Evolutionary conservation across 1,140 invertebrate species (phyloP).

Genomic region (Drosophila triauraria): DNA sequence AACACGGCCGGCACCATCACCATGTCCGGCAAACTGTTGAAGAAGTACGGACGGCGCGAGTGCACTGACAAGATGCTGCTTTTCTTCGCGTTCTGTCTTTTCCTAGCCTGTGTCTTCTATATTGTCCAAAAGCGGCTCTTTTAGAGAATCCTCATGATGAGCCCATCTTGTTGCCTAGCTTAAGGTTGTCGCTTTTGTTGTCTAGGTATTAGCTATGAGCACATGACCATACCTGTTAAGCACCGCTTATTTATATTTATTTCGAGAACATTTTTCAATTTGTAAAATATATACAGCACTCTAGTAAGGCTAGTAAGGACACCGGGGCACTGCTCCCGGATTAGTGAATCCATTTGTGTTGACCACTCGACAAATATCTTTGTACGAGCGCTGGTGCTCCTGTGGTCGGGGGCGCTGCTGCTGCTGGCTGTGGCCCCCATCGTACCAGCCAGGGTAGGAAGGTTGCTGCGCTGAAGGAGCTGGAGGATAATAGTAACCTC

Average conservation of each 20-base stretch:
- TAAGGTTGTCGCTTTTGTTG: conserved; percentile 13
- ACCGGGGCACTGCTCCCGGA: conserved; percentile 62
- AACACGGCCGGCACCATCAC: conserved; percentile 94
- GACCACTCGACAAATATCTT: conserved; percentile 73
- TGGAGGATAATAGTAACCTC: conserved; percentile 25
- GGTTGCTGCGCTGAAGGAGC: background rate
- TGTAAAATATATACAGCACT: conserved; percentile 22
- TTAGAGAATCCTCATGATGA: conserved; percentile 77
- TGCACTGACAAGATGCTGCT: conserved; percentile 97
- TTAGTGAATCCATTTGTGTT: conserved; percentile 74
- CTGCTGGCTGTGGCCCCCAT: conserved; percentile 8
- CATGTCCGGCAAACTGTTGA: conserved; percentile 95
- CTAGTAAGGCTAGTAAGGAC: conserved; percentile 66
- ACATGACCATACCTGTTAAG: conserved; percentile 27
- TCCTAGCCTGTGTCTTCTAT: conserved; percentile 95
- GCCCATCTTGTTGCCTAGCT: conserved; percentile 12
- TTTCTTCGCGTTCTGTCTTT: conserved; percentile 96
- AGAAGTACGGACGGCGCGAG: conserved; percentile 97
- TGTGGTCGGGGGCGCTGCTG: background rate
- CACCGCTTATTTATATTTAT: conserved; percentile 54
- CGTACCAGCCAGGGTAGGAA: conserved; percentile 10
- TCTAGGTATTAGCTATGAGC: conserved; percentile 34
- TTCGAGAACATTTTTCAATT: conserved; percentile 25
- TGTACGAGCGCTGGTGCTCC: conserved; percentile 57
- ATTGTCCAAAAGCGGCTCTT: conserved; percentile 96